These are phyloP conservation scores for Rotaria sp. DNA, from an alignment of 2,888 invertebrate species.

Conservation along the genomic window DNA sequence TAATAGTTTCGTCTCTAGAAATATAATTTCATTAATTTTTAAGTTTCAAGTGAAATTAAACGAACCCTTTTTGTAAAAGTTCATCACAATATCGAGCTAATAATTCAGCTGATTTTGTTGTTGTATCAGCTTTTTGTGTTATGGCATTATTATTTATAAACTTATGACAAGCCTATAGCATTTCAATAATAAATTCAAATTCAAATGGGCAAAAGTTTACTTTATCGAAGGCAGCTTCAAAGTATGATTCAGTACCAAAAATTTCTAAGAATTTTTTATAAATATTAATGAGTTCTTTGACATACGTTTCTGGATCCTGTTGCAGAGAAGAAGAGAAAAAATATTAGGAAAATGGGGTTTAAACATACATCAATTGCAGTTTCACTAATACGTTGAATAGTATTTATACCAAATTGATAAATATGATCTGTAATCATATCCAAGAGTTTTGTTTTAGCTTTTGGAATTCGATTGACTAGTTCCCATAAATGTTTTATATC, in stretches of 20 bases:
- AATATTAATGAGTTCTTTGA: constrained; percentile 88
- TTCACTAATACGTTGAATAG: constrained; percentile 86
- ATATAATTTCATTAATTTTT: constrained; percentile 51
- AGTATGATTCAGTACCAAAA: constrained; percentile 92
- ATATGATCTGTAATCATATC: constrained; percentile 87
- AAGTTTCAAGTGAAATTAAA: background rate
- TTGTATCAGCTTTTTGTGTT: constrained; percentile 73
- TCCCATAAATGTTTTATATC: constrained; percentile 92
- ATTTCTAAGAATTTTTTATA: constrained; percentile 94
- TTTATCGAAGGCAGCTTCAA: constrained; percentile 89
- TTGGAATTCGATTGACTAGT: constrained; percentile 79
- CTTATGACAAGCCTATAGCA: constrained; percentile 72
- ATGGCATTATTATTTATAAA: constrained; percentile 96
- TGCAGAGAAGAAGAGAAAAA: constrained; percentile 37
- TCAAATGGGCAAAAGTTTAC: constrained; percentile 44
- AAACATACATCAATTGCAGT: constrained; percentile 71
- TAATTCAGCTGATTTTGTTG: constrained; percentile 83
- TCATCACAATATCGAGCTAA: constrained; percentile 96
- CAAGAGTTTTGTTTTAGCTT: constrained; percentile 80
- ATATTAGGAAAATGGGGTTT: background rate
- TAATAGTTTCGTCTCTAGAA: constrained; percentile 78
- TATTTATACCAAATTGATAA: constrained; percentile 67
- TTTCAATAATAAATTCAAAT: no score
- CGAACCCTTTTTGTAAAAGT: constrained; percentile 75
- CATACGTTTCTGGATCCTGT: constrained; percentile 94